These are phyloP conservation scores for Actenoides hombroni DNA, from an alignment of 2,113 vertebrate genomes.

Conservation along the genomic window DNA sequence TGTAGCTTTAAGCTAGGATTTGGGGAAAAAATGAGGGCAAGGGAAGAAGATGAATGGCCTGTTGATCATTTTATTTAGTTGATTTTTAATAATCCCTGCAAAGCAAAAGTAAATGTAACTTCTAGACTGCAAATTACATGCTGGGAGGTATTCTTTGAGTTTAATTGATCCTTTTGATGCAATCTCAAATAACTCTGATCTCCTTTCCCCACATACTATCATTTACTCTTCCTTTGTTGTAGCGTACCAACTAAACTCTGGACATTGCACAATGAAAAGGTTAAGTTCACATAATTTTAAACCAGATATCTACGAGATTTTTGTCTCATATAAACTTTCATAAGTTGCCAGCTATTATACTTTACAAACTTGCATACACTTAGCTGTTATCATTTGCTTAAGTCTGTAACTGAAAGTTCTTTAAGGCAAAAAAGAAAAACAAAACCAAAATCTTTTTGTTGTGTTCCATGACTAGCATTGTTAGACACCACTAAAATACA, in stretches of 20 bases:
- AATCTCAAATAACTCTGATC: background rate
- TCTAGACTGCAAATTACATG: background rate
- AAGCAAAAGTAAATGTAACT: background rate
- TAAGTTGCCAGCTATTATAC: background rate
- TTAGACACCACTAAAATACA: background rate
- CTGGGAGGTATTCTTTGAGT: background rate
- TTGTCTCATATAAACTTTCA: background rate
- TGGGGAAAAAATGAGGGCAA: background rate
- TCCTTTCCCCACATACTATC: background rate
- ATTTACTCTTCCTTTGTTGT: background rate
- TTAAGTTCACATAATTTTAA: background rate
- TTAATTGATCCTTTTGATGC: background rate
- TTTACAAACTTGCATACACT: background rate
- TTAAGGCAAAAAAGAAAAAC: background rate
- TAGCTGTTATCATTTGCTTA: background rate
- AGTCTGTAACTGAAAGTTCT: background rate
- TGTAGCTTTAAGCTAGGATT: background rate
- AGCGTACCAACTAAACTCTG: background rate
- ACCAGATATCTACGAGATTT: background rate
- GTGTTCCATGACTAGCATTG: background rate
- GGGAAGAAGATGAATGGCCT: background rate
- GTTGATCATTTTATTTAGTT: background rate
- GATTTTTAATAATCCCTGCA: background rate
- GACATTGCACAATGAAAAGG: background rate
- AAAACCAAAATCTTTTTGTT: background rate